These are phyloP conservation scores for Clitarchus hookeri DNA, from an alignment of 2,888 invertebrate species.

Conservation along the genomic window DNA sequence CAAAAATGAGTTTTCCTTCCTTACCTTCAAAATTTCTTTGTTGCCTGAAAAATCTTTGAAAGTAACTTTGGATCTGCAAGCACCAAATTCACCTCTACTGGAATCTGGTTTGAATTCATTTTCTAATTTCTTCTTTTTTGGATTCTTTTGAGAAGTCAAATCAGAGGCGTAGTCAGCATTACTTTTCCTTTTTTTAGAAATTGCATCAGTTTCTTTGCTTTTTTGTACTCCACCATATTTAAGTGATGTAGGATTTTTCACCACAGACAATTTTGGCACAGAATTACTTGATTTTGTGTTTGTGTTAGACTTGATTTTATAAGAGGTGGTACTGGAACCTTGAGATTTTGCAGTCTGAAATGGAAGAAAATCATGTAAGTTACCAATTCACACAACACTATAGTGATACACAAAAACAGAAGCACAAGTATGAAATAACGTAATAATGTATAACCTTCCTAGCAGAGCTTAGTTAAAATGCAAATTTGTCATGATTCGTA, in stretches of 20 bases:
- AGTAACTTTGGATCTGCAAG: constrained; percentile 57
- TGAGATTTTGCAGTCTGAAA: neutral
- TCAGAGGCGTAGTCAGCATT: neutral
- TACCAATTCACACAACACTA: no score
- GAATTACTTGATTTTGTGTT: neutral
- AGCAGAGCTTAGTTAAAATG: no score
- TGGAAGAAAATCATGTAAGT: neutral
- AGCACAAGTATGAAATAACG: no score
- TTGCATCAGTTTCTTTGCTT: neutral
- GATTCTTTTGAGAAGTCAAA: neutral
- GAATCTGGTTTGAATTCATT: neutral
- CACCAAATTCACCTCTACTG: constrained; percentile 49
- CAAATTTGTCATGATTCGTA: no score
- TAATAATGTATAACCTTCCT: no score
- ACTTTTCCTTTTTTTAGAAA: neutral
- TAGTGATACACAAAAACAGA: no score
- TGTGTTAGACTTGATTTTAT: neutral
- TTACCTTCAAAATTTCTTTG: constrained; percentile 67
- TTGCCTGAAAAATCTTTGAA: constrained; percentile 84
- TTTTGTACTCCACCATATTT: neutral
- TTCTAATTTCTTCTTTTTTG: neutral
- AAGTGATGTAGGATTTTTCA: neutral
- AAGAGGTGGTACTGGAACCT: neutral
- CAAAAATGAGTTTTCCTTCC: constrained; percentile 29
- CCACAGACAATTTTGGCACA: neutral